Evolutionary conservation across 2,888 invertebrate genomes (phyloP), one percentile per base, ranked within the genome.

Genomic region (Belgica antarctica): DNA sequence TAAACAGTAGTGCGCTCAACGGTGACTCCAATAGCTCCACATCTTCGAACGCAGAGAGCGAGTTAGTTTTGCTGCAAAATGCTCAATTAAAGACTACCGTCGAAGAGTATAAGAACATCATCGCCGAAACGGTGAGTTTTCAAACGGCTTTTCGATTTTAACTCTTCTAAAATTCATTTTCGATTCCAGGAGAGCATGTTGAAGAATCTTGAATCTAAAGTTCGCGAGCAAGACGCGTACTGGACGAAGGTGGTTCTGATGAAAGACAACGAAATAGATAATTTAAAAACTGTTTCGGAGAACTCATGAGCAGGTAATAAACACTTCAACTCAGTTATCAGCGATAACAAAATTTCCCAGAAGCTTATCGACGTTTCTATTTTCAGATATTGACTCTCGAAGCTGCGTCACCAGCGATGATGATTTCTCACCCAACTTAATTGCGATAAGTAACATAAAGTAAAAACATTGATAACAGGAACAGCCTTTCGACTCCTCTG

Each of bases 51-150:
- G 75, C 74, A 52, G 75, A 76, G 57, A 78, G 84, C 72, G 75
- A 79, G 65, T 86, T 87, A 36, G 77, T 87, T 71, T 78, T 80
- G 71, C 79, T 82, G 73, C 84, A 88, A 76, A 88, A 87, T 77
- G 82, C 84, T 74, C 85, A 86, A 73, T 79, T 90, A 73, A 86
- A 86, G 75, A 81, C 81, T 52, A 82, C 86, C 76, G 85, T 88
- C 63, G 83, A 84, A 72, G 85, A 89, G 78, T 89, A 91, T 77
- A 88, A 89, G 79, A 84, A 81, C 75, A 85, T 89, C 74, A 89
- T 92, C 73, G 85, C 86, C 73, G 89, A 90, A 76, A 90, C 90
- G 74, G 91, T 91, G 78, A 83, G 86, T 82, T 41, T 36, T n/a
- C n/a, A n/a, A n/a, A n/a, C n/a, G n/a, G n/a, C n/a, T n/a, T 68